Base-by-base conservation (phyloP, 2,797 vertebrate genomes). In the Thunnus albacares region DNA sequence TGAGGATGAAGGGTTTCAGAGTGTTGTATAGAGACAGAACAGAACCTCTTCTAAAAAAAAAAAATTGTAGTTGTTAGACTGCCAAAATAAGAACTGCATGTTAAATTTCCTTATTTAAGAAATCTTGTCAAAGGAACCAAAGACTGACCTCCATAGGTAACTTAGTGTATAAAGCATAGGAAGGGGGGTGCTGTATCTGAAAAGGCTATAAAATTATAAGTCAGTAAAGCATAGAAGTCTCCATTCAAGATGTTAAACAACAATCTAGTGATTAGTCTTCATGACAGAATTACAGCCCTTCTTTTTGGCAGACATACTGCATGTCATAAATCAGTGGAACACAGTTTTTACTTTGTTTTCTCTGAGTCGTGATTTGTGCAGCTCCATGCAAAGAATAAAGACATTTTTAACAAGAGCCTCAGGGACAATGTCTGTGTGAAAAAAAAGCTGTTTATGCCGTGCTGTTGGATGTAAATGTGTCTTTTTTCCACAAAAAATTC, bases 311-410 rank as follows among this genome's bases (percentile, higher is more conserved):
- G 13, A 35, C 4, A 18, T 59, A 3, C 12, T 59, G 8, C 38
- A 4, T 9, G 12, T 43, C 51, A 28, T 53, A 28, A 73, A 82
- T 43, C 57, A 81, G 4, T 43, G 38, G 5, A 56, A 62, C 9
- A 33, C 20, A 52, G 41, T 35, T 75, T 71, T 69, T 43, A 11
- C 10, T 57, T 64, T 41, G 30, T 18, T 55, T 61, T 12, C 30
- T 79, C 51, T 49, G 38, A 55, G 51, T 75, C 0, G 3, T 70
- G 64, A 81, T 20, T 30, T 6, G 1, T 10, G 26, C 6, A 49
- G 55, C 20, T 35, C 26, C 7, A 22, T 49, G 56, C 20, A 47
- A 52, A 58, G 18, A 43, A 28, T 22, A 12, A 20, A 67, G 26
- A 17, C 6, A 17, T 41, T 56, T 56, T 51, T 4, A 33, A 45